phyloP scores from a whole-genome alignment of 2,888 invertebrate species.

The Stomorhina lunata region DNA sequence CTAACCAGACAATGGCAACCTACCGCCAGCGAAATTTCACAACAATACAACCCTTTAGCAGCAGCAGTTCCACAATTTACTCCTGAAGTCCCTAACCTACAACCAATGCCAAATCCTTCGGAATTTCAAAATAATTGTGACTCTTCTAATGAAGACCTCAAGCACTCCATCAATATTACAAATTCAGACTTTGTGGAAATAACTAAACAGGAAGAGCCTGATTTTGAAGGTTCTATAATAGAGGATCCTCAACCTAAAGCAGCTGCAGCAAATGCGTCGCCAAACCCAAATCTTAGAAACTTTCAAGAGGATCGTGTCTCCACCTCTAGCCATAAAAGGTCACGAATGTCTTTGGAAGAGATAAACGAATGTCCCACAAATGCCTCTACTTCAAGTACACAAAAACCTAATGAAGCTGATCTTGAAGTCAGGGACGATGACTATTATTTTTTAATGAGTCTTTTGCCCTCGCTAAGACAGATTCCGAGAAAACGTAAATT shows the following conservation, averaged over 20 bases:
- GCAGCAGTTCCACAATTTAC: not conserved
- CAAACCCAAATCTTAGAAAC: not conserved
- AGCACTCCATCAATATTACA: not conserved
- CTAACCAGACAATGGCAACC: constrained; percentile 54
- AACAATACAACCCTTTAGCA: not conserved
- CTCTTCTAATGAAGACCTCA: constrained; percentile 22
- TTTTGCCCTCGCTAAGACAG: constrained; percentile 68
- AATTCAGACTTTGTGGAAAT: not conserved
- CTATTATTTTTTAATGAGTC: constrained; percentile 70
- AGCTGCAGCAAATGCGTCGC: not conserved
- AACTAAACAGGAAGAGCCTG: constrained; percentile 47
- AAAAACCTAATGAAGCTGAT: constrained; percentile 34
- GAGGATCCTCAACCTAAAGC: not conserved
- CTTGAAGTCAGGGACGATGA: constrained; percentile 68
- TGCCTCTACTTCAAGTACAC: not conserved
- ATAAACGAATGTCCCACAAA: too few species aligned
- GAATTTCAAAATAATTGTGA: constrained; percentile 11
- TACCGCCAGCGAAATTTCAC: not conserved
- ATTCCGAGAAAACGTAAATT: constrained; percentile 67
- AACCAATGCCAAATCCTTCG: not conserved
- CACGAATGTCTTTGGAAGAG: constrained; percentile 11
- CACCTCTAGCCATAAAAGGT: constrained; percentile 32
- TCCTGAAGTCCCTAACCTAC: not conserved
- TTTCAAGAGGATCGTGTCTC: constrained; percentile 55
- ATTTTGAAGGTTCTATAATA: not conserved